Evolutionary conservation across 2,797 vertebrate species (phyloP).

Genomic region (Liparis tanakae): DNA sequence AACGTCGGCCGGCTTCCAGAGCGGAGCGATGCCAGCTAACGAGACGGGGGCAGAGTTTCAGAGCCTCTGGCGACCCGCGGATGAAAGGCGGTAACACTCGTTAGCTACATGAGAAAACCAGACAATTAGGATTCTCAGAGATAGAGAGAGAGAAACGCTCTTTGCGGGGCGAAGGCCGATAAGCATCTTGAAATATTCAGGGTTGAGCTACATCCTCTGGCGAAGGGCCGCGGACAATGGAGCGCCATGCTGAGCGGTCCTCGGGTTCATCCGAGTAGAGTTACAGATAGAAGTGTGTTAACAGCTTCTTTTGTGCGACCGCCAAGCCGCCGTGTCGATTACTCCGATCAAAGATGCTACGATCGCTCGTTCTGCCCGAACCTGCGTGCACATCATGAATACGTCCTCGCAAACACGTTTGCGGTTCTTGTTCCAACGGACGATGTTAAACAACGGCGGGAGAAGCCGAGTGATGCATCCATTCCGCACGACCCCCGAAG

Average conservation of each 20-base stretch:
- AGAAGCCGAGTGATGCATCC: background rate
- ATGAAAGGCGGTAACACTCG: slow-evolving; percentile 57
- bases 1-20: slow-evolving; percentile 44
- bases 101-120: slow-evolving; percentile 78
- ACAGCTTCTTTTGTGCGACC: slow-evolving; percentile 86
- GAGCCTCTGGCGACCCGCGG: slow-evolving; percentile 31
- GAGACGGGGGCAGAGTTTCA: slow-evolving; percentile 34
- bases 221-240: slow-evolving; percentile 74
- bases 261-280: slow-evolving; percentile 79
- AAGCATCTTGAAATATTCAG: slow-evolving; percentile 83
- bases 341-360: slow-evolving; percentile 83
- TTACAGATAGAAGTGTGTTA: slow-evolving; percentile 85
- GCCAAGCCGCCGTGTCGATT: slow-evolving; percentile 85
- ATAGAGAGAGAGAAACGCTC: slow-evolving; percentile 71
- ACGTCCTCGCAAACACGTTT: slow-evolving; percentile 49
- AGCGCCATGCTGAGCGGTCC: slow-evolving; percentile 79
- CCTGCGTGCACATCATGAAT: slow-evolving; percentile 51
- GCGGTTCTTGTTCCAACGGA: slow-evolving; percentile 29
- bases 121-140: slow-evolving; percentile 78
- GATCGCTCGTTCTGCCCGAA: slow-evolving; percentile 67
- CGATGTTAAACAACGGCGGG: slow-evolving; percentile 10
- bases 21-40: slow-evolving; percentile 26
- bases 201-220: slow-evolving; percentile 79
- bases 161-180: slow-evolving; percentile 75
- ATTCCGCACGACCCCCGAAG: too few relatives aligned